Percentiles rank a stretch among this genome's conserved stretches.
phyloP scores from a whole-genome alignment of 1,140 invertebrate genomes.

The Drosophila nigrodunni region DNA sequence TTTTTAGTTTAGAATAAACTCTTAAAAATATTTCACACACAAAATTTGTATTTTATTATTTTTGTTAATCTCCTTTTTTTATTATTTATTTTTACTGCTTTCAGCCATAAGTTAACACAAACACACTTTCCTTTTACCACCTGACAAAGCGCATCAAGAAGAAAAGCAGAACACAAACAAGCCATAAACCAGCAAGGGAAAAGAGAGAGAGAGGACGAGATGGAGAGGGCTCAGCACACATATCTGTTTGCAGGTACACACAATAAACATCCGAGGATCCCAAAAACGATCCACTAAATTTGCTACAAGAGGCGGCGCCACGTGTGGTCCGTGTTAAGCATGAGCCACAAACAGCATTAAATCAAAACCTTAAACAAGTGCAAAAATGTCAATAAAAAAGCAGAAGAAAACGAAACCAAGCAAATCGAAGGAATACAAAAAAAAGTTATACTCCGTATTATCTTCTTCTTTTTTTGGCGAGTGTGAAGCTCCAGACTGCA shows the following conservation, averaged over 20 bases:
- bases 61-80: neutral
- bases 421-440: slow-evolving; percentile 5
- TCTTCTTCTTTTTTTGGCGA: neutral
- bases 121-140: slow-evolving; percentile 13
- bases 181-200: slow-evolving; percentile 1
- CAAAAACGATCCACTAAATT: slow-evolving; percentile 49
- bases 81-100: neutral
- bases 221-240: too few species aligned
- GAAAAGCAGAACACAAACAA: neutral
- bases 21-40: neutral
- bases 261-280: slow-evolving; percentile 20
- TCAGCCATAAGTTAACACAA: neutral
- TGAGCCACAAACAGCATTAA: slow-evolving; percentile 60
- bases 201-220: too few species aligned
- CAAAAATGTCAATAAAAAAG: slow-evolving; percentile 81
- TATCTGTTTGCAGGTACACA: neutral
- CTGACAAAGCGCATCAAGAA: slow-evolving; percentile 9
- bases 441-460: neutral
- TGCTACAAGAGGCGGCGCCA: slow-evolving; percentile 57
- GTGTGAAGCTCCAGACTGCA: slow-evolving; percentile 17
- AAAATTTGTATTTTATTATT: neutral
- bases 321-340: slow-evolving; percentile 68
- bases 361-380: slow-evolving; percentile 79
- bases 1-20: neutral
- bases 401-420: slow-evolving; percentile 36